Evolutionary conservation across 2,888 invertebrate genomes (phyloP).

Genomic region (Dasysyrphus tricinctus): DNA sequence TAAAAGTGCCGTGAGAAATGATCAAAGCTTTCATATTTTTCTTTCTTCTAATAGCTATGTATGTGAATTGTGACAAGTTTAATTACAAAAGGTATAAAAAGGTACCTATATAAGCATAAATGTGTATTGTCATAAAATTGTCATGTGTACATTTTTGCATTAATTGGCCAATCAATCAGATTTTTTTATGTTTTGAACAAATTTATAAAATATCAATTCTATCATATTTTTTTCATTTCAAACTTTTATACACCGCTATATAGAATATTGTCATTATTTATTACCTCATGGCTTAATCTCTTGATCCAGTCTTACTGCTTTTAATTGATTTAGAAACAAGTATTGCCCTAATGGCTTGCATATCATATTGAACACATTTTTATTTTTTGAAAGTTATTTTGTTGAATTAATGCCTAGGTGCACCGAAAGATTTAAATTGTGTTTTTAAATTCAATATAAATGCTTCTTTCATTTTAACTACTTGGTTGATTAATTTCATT

Average conservation of each 20-base stretch:
- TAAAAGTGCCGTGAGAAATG: constrained; percentile 26
- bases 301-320: background rate
- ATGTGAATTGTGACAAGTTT: constrained; percentile 3
- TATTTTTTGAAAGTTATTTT: too few species aligned
- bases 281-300: background rate
- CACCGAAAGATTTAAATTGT: too few species aligned
- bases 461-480: too few species aligned
- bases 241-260: background rate
- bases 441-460: too few species aligned
- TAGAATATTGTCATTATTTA: background rate
- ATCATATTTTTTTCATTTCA: background rate
- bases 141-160: background rate
- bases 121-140: background rate
- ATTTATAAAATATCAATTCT: background rate
- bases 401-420: too few species aligned
- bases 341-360: background rate
- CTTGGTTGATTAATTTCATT: too few species aligned
- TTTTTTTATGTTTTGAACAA: background rate
- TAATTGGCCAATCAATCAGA: background rate
- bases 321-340: background rate
- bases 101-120: rapidly evolving
- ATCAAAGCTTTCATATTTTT: background rate
- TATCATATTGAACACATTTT: too few species aligned
- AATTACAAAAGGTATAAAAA: background rate
- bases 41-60: background rate